Conservation (phyloP, 2,888 invertebrate genomes). For the Macrosoma leucophasiata region DNA sequence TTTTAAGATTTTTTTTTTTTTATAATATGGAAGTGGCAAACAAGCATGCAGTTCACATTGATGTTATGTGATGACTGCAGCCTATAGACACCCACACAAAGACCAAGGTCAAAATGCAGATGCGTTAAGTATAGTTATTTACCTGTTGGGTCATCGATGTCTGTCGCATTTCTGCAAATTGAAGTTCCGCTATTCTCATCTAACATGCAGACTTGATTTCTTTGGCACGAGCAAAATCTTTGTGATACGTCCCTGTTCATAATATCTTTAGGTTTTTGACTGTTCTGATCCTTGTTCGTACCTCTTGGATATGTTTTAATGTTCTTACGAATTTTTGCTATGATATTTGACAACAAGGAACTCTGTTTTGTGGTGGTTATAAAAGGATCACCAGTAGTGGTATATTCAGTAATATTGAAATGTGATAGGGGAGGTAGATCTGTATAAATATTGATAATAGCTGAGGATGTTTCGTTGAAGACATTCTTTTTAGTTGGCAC, state of each 20-base stretch:
- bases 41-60: too few species aligned
- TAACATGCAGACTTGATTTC: slow-evolving; percentile 78
- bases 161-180: slow-evolving; percentile 68
- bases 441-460: slow-evolving; percentile 41
- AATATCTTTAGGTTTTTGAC: slow-evolving; percentile 46
- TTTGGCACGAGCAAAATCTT: slow-evolving; percentile 72
- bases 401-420: slow-evolving; percentile 30
- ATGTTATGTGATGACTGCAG: too few species aligned
- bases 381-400: slow-evolving; percentile 34
- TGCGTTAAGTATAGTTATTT: slow-evolving; percentile 14
- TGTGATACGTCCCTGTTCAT: slow-evolving; percentile 55
- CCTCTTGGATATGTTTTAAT: slow-evolving; percentile 60
- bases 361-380: slow-evolving; percentile 37
- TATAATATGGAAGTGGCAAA: too few species aligned
- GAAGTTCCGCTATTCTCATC: slow-evolving; percentile 76
- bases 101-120: too few species aligned
- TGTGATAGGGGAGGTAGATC: slow-evolving; percentile 32
- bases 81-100: too few species aligned
- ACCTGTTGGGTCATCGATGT: slow-evolving; percentile 78
- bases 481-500: slow-evolving; percentile 59
- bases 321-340: slow-evolving; percentile 62
- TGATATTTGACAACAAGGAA: slow-evolving; percentile 39
- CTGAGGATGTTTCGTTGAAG: slow-evolving; percentile 47
- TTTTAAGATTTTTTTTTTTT: too few species aligned
- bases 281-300: slow-evolving; percentile 36